These are phyloP conservation scores for Standfussiana lucernea DNA, from an alignment of 2,888 invertebrate genomes.

Conservation along the genomic window DNA sequence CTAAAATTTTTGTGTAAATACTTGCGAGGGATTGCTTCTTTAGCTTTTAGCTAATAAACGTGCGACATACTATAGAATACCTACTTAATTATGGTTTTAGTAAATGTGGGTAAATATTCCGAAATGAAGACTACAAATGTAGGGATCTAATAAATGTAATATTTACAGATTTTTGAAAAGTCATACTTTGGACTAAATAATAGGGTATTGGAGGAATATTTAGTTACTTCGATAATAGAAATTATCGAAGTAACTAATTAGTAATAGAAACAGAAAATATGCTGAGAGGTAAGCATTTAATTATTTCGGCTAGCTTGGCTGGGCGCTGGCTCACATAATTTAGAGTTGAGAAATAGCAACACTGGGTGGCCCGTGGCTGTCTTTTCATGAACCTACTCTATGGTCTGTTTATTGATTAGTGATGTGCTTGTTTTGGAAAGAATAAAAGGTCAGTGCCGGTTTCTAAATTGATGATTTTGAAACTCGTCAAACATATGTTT, in stretches of 20 bases:
- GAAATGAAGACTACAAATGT: not conserved
- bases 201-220: no score
- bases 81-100: not conserved
- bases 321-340: not conserved
- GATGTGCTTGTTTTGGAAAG: slow-evolving; percentile 4
- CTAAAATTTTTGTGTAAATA: not conserved
- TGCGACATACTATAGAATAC: not conserved
- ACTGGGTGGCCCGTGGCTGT: slow-evolving; percentile 4
- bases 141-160: not conserved
- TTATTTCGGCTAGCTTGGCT: not conserved
- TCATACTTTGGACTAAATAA: not conserved
- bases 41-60: not conserved
- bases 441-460: not conserved
- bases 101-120: not conserved
- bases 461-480: not conserved
- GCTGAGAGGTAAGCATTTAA: not conserved
- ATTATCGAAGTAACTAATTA: not conserved
- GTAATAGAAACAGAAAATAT: not conserved
- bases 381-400: not conserved
- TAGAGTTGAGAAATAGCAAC: slow-evolving; percentile 1
- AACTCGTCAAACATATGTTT: not conserved
- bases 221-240: no score
- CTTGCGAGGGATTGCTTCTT: slow-evolving; percentile 12
- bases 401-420: not conserved
- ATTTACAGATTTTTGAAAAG: not conserved